Evolutionary conservation across 2,113 vertebrate species (phyloP).

Genomic region (Nothoprocta perdicaria): DNA sequence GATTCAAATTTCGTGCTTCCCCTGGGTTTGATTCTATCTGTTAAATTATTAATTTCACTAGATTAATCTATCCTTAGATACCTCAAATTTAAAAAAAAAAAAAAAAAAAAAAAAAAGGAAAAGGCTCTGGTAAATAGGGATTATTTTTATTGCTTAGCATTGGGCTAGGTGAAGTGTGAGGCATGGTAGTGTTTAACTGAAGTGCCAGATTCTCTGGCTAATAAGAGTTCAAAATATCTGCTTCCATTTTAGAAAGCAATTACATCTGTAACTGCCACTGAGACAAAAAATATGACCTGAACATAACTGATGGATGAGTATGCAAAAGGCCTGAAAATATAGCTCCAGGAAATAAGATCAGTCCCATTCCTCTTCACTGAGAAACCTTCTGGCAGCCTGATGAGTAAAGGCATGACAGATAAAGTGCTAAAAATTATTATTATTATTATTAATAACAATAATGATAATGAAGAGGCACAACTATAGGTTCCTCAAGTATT

Average conservation of each 20-base stretch:
- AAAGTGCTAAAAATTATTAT: neutral
- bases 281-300: neutral
- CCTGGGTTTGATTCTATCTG: neutral
- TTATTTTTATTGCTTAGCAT: neutral
- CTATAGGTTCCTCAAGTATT: neutral
- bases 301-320: neutral
- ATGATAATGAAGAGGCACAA: neutral
- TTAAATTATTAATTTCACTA: neutral
- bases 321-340: neutral
- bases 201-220: neutral
- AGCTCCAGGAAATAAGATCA: neutral
- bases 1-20: neutral
- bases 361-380: neutral
- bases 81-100: neutral
- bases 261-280: neutral
- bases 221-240: neutral
- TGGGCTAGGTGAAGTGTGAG: neutral
- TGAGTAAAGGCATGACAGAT: neutral
- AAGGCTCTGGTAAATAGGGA: neutral
- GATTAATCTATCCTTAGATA: neutral
- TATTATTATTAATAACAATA: no score
- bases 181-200: neutral
- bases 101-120: rapidly evolving
- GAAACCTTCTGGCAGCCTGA: neutral
- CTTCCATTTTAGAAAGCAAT: neutral